phyloP scores from a whole-genome alignment of 1,140 invertebrate species.

The Triops cancriformis region DNA sequence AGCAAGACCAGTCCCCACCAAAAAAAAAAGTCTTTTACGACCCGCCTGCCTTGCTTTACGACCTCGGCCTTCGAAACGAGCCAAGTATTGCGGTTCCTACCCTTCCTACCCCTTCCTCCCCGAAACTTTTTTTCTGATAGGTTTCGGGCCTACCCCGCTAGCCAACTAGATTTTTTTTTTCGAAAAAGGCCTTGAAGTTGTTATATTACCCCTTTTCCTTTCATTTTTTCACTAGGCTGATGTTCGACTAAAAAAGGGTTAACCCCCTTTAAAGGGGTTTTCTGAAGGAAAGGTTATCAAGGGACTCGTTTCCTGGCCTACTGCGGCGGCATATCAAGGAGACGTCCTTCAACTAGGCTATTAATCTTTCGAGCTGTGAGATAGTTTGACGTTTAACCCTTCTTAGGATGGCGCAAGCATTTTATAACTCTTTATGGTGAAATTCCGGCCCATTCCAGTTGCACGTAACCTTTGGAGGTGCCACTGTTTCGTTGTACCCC shows the following conservation, averaged over 20 bases:
- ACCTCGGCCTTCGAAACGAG: constrained; percentile 2
- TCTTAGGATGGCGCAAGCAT: background rate
- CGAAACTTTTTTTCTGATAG: background rate
- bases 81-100: background rate
- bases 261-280: background rate
- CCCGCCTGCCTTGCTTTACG: background rate
- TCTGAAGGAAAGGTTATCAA: background rate
- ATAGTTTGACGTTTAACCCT: constrained; percentile 7
- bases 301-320: background rate
- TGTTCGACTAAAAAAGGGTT: background rate
- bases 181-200: background rate
- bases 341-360: background rate
- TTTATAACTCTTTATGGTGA: background rate
- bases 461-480: background rate
- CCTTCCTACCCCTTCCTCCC: too few species aligned
- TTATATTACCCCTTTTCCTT: constrained; percentile 6
- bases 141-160: background rate
- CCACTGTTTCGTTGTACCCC: background rate
- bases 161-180: constrained; percentile 4
- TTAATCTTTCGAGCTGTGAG: background rate
- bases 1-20: background rate
- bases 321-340: constrained; percentile 2
- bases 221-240: background rate
- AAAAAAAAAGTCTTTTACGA: background rate
- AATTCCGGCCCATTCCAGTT: background rate